A percentile compares a stretch with the other conserved stretches of the same genome.
Evolutionary conservation across 1,140 invertebrate species (phyloP).

Genomic region (Drosophila ficusphila): DNA sequence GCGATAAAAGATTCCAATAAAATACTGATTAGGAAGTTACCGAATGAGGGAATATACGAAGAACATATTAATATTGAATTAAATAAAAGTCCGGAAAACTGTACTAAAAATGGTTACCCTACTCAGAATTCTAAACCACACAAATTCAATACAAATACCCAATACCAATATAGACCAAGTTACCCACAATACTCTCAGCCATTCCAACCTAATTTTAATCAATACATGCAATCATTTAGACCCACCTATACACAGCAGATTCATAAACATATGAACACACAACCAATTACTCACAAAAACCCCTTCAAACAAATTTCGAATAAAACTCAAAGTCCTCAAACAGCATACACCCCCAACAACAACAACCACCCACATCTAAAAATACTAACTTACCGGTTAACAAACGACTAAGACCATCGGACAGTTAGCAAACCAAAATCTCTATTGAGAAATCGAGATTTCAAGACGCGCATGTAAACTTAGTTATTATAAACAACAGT

Average conservation of each 20-base stretch:
- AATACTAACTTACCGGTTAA: slow-evolving; percentile 1
- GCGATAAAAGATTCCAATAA: not conserved
- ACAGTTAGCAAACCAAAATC: no score
- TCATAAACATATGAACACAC: not conserved
- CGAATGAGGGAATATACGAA: no score
- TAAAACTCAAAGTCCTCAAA: not conserved
- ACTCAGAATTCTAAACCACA: no score
- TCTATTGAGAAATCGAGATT: no score
- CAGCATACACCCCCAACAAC: not conserved
- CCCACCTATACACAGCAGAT: no score
- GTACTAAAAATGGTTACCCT: not conserved
- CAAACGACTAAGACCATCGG: no score
- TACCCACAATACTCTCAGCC: no score
- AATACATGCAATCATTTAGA: no score
- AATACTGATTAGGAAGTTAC: not conserved
- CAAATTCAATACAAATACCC: not conserved
- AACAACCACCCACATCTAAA: slow-evolving; percentile 3
- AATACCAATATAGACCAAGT: no score
- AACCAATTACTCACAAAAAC: slow-evolving; percentile 1
- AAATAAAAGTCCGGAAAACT: not conserved
- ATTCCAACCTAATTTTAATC: no score
- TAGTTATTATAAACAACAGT: no score
- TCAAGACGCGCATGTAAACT: no score
- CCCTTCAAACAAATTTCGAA: not conserved
- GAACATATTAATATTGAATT: not conserved